phyloP scores from a whole-genome alignment of 2,797 vertebrate species.

The Acomys russatus region DNA sequence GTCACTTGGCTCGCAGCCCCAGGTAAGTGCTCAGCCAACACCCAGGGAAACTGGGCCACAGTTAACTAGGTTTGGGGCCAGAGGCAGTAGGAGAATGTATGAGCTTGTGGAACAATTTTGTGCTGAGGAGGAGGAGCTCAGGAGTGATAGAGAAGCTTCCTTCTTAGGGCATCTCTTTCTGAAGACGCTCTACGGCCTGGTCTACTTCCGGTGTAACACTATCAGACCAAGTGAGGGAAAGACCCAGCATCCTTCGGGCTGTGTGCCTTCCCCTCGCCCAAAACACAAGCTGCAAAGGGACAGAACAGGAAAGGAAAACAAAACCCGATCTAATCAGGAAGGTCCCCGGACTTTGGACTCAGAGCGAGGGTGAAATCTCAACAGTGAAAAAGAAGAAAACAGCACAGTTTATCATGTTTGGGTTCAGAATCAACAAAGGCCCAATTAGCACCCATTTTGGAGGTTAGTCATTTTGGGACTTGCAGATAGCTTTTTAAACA shows the following conservation, averaged over 20 bases:
- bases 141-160: conserved; percentile 56
- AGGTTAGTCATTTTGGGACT: conserved; percentile 86
- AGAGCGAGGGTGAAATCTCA: conserved; percentile 68
- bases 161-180: conserved; percentile 13
- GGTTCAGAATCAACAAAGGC: conserved; percentile 83
- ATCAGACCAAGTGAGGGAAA: conserved; percentile 46
- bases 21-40: not conserved
- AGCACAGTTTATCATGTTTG: conserved; percentile 76
- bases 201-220: conserved; percentile 42
- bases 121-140: conserved; percentile 67
- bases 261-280: not conserved
- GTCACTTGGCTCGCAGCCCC: conserved; percentile 18
- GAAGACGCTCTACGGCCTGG: not conserved
- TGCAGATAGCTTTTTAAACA: conserved; percentile 85
- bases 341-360: conserved; percentile 67
- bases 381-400: conserved; percentile 85
- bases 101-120: conserved; percentile 60
- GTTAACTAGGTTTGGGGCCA: conserved; percentile 61
- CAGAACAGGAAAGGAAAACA: conserved; percentile 36
- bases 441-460: conserved; percentile 88
- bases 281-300: conserved; percentile 51
- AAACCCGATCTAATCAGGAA: conserved; percentile 49
- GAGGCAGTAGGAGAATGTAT: conserved; percentile 69
- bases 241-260: not conserved
- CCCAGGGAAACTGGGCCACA: conserved; percentile 64